Base-by-base conservation (phyloP, 64 coral and sea anemone species). In the Acropora tenuis region DNA sequence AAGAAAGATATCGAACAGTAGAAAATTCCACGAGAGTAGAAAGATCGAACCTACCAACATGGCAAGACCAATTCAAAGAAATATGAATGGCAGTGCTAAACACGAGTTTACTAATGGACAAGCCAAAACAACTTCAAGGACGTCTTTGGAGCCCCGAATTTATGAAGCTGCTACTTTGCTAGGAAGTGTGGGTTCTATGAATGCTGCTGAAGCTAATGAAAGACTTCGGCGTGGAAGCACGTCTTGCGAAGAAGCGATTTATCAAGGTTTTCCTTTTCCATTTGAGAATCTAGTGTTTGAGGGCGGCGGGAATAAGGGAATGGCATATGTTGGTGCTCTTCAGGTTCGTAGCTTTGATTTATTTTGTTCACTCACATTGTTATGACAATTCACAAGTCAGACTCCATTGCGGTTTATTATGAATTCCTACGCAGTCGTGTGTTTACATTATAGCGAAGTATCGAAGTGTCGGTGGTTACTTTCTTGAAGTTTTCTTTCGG, bases 241-340 rank as follows among this genome's bases (percentile, higher is more conserved):
- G 10, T 78, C 95, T 5, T 68, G 57, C 4, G 92, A 94, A 55
- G 88, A 94, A 68, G 95, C 94, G 2, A 6, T 89, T 2, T 97
- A 97, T 15, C 60, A 88, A 74, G 92, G 89, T 12, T 88, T 83
- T 45, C 52, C 67, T 1, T 97, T 97, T 77, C 94, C 85, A 48
- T 99, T 99, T 76, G 97, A 99, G 53, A 99, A 99, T 79, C 48
- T 99, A 4, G 92, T 99, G 57, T 99, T 99, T 77, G 97, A 99
- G 92, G 97, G 97, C 9, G 97, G 97, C 9, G 97, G 97, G 4
- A 99, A 91, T 69, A 99, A 99, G 76, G 97, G 97, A 75, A 99
- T 99, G 97, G 97, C 97, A 6, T 99, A 99, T 80, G 97, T 99
- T 50, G 97, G 97, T 69, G 97, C 80, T 0, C 87, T 99, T 41